Evolutionary conservation across 2,113 vertebrate species (phyloP).

Genomic region (Malurus melanocephalus): DNA sequence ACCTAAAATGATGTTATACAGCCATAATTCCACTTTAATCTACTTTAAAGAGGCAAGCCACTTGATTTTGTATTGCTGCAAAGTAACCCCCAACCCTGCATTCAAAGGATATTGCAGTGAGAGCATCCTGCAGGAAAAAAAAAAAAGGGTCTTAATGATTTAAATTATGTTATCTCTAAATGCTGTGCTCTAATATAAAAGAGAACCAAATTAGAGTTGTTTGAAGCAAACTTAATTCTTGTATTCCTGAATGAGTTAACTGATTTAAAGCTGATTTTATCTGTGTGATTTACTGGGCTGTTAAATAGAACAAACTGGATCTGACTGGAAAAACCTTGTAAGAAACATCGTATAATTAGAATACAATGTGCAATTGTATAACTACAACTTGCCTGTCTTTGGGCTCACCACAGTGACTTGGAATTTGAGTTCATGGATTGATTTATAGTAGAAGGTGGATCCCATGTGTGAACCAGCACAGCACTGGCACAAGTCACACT

Average conservation of each 20-base stretch:
- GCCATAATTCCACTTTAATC: slow-evolving; percentile 24
- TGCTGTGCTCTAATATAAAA: neutral
- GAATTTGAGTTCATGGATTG: neutral
- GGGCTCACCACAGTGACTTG: neutral
- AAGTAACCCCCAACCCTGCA: neutral
- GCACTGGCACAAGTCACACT: neutral
- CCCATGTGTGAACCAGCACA: neutral
- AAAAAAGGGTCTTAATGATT: neutral
- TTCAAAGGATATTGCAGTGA: neutral
- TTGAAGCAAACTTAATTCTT: slow-evolving; percentile 16
- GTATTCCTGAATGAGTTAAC: neutral
- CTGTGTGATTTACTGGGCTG: neutral
- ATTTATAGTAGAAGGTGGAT: neutral
- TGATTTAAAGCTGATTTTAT: neutral
- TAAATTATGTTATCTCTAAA: neutral
- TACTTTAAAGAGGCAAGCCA: slow-evolving; percentile 16
- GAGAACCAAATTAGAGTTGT: neutral
- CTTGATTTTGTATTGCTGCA: neutral
- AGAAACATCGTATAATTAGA: neutral
- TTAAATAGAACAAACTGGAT: neutral
- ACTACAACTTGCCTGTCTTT: neutral
- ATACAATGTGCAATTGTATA: neutral
- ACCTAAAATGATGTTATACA: slow-evolving; percentile 14
- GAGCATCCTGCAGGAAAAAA: neutral
- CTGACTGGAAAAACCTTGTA: neutral